phyloP scores from a whole-genome alignment of 2,797 vertebrate species.

The Falco cherrug region DNA sequence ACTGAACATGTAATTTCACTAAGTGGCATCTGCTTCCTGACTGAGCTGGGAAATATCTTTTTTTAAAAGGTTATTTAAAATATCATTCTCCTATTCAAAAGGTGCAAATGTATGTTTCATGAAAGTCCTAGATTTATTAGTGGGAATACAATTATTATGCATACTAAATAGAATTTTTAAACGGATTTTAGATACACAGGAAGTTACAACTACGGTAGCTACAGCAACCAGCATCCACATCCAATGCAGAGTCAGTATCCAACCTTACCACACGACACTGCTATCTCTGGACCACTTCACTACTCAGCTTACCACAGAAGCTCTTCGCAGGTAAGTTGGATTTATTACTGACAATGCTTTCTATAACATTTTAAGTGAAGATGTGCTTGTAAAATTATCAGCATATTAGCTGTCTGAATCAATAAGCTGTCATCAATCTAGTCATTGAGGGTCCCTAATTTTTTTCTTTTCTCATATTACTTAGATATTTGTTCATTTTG shows the following conservation, averaged over 20 bases:
- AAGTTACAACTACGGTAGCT: slow-evolving; percentile 97
- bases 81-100: neutral
- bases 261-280: slow-evolving; percentile 89
- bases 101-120: neutral
- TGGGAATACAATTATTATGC: neutral
- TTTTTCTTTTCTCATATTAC: neutral
- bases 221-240: slow-evolving; percentile 93
- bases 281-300: slow-evolving; percentile 91
- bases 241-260: slow-evolving; percentile 97
- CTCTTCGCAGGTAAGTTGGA: slow-evolving; percentile 89
- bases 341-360: neutral
- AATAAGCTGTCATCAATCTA: neutral
- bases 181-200: slow-evolving; percentile 87
- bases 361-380: neutral
- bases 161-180: neutral
- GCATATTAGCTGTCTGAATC: neutral
- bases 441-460: neutral
- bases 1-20: neutral
- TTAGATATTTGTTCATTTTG: neutral
- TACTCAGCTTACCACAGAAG: slow-evolving; percentile 96
- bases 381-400: neutral
- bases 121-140: neutral
- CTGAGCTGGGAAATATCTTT: neutral
- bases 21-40: neutral
- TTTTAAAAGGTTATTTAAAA: neutral